Evolutionary conservation across 1,140 invertebrate genomes (phyloP).

Genomic region (Macrobrachium nipponense): DNA sequence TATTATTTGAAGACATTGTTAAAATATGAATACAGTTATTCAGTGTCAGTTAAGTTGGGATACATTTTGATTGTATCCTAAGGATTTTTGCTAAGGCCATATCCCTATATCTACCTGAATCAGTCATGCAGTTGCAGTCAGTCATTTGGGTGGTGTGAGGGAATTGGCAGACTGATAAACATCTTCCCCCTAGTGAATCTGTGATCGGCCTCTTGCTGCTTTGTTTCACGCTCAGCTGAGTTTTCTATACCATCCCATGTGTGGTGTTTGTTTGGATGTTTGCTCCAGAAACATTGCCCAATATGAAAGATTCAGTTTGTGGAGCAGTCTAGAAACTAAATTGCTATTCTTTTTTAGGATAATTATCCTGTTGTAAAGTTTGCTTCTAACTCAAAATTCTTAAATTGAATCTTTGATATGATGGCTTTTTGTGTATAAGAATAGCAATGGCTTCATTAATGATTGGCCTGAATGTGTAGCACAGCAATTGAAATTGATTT

Average conservation of each 20-base stretch:
- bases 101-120: too few relatives aligned
- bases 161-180: conserved; percentile 5
- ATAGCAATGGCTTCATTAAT: conserved; percentile 10
- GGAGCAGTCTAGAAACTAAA: too few relatives aligned
- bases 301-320: too few relatives aligned
- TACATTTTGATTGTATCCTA: too few relatives aligned
- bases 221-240: conserved; percentile 40
- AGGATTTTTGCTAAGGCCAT: too few relatives aligned
- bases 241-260: conserved; percentile 33
- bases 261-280: conserved; percentile 9
- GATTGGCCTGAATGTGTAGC: not conserved
- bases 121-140: too few relatives aligned
- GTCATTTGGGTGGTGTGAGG: too few relatives aligned
- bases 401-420: conserved; percentile 16
- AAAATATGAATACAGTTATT: too few relatives aligned
- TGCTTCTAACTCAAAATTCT: too few relatives aligned
- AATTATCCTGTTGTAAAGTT: not conserved
- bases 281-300: not conserved
- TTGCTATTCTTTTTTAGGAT: not conserved
- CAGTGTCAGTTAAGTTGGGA: too few relatives aligned
- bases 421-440: conserved; percentile 14
- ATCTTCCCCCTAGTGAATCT: conserved; percentile 50
- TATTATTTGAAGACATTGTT: too few relatives aligned
- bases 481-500: too few relatives aligned
- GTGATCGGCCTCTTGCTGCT: conserved; percentile 47